Evolutionary conservation across 2,888 invertebrate genomes (phyloP).

Genomic region (Dioctria rufipes): DNA sequence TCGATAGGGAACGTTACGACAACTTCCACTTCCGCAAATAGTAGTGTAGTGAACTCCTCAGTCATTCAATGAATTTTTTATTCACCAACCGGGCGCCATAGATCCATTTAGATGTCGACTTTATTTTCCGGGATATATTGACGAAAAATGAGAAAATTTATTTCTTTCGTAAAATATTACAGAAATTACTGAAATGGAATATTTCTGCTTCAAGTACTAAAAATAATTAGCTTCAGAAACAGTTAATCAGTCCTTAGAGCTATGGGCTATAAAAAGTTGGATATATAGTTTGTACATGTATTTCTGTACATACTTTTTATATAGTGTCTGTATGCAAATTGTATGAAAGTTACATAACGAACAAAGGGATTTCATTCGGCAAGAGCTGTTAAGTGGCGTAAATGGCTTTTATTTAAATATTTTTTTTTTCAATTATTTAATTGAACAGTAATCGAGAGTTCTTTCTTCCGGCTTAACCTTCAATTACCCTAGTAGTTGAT

Average conservation of each 20-base stretch:
- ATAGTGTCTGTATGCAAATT: no score
- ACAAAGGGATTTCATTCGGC: no score
- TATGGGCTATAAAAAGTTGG: not conserved
- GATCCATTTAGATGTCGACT: slow-evolving; percentile 28
- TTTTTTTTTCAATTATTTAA: no score
- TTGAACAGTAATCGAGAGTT: no score
- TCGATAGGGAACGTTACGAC: not conserved
- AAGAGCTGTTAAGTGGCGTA: no score
- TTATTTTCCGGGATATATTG: not conserved
- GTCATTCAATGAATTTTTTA: slow-evolving; percentile 32
- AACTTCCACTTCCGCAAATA: not conserved
- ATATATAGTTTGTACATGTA: no score
- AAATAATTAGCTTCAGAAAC: not conserved
- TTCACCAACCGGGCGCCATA: slow-evolving; percentile 22
- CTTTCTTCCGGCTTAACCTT: no score
- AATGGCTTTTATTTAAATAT: no score
- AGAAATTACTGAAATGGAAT: not conserved
- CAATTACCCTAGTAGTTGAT: no score
- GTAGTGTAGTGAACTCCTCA: not conserved
- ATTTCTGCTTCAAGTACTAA: slow-evolving; percentile 7
- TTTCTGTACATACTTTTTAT: no score
- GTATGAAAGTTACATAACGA: no score
- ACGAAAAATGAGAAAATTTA: not conserved
- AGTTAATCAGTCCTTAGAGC: not conserved
- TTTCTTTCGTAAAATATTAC: not conserved